phyloP scores from a whole-genome alignment of 2,113 vertebrate species.

The Gobio gobio region DNA sequence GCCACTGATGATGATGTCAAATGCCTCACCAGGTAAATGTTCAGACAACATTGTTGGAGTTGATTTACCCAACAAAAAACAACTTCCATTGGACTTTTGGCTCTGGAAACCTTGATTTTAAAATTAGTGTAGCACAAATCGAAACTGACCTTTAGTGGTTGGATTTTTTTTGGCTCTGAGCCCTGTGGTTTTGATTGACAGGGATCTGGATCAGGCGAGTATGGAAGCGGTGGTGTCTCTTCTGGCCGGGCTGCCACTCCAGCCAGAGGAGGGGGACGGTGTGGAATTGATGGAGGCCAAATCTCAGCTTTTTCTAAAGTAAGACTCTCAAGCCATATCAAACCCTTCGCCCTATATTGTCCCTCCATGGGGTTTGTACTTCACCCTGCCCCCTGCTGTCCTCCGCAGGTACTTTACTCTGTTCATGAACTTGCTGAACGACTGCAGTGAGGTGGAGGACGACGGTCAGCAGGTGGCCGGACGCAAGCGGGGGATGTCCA shows the following conservation, averaged over 20 bases:
- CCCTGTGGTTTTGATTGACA: conserved; percentile 57
- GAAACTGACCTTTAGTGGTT: neutral
- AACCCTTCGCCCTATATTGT: neutral
- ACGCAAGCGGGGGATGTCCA: conserved; percentile 94
- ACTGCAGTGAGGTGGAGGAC: conserved; percentile 96
- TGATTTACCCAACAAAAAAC: neutral
- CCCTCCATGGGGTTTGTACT: neutral
- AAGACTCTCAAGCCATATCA: conserved; percentile 60
- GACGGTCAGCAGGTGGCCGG: conserved; percentile 87
- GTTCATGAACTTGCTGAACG: conserved; percentile 97
- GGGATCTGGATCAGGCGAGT: conserved; percentile 96
- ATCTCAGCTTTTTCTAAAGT: conserved; percentile 98
- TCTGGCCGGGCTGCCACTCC: conserved; percentile 91
- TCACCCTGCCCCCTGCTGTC: neutral
- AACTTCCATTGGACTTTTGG: neutral
- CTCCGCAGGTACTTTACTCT: conserved; percentile 90
- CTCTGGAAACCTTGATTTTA: neutral
- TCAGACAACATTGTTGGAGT: neutral
- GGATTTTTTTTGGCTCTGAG: neutral
- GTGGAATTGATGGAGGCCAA: conserved; percentile 98
- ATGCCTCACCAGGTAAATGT: conserved; percentile 89
- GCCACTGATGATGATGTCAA: conserved; percentile 96
- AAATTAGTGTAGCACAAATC: neutral
- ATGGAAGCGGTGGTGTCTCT: conserved; percentile 98
- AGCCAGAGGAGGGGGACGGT: conserved; percentile 96